Evolutionary conservation across 1,140 invertebrate genomes (phyloP).

Genomic region (Pseudomyrmex cubaensis): DNA sequence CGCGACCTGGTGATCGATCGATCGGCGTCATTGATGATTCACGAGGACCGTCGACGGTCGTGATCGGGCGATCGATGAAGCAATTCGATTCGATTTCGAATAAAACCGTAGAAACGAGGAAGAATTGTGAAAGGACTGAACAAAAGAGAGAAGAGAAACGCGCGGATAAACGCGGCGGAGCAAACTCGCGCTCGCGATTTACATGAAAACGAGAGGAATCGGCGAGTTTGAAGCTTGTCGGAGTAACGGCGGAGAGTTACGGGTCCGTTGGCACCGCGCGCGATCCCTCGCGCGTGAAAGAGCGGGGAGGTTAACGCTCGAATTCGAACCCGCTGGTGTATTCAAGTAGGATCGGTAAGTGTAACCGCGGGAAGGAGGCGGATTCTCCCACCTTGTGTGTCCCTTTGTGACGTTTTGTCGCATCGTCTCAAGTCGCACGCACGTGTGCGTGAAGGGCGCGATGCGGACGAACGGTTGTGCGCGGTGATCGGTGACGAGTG

Average conservation of each 20-base stretch:
- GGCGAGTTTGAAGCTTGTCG: background rate
- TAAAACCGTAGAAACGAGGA: background rate
- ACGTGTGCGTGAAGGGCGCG: slow-evolving; percentile 17
- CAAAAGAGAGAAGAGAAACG: background rate
- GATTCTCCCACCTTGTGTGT: background rate
- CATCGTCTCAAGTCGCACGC: background rate
- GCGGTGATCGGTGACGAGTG: background rate
- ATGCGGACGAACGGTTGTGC: slow-evolving; percentile 15
- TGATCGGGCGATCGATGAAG: background rate
- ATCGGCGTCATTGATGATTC: slow-evolving; percentile 27
- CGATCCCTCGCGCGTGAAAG: slow-evolving; percentile 62
- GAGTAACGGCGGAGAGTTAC: slow-evolving; percentile 47
- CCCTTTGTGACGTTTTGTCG: background rate
- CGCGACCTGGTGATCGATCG: slow-evolving; percentile 17
- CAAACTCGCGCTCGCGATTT: background rate
- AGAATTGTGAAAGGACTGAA: background rate
- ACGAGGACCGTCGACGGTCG: background rate
- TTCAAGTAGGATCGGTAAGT: background rate
- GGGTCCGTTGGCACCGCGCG: slow-evolving; percentile 46
- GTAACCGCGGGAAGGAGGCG: background rate
- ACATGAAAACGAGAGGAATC: slow-evolving; percentile 37
- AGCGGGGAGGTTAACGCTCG: slow-evolving; percentile 65
- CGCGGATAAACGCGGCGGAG: background rate
- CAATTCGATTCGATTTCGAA: background rate
- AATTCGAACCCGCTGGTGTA: slow-evolving; percentile 60